These are phyloP conservation scores for Toxotes chatareus DNA, from an alignment of 2,113 vertebrate species.

Conservation along the genomic window DNA sequence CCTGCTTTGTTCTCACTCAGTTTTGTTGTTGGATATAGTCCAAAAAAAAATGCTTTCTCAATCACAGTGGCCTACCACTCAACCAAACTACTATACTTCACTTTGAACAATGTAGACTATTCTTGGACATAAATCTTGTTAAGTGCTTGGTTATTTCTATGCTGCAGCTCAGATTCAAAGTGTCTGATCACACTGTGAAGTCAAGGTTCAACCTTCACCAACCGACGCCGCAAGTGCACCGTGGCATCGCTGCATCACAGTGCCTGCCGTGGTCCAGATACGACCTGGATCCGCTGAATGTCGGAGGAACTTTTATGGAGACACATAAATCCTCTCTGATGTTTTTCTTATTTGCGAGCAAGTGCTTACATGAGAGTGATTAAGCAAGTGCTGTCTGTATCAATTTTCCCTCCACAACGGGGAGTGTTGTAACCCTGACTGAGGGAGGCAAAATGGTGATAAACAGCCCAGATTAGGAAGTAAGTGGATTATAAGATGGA, in stretches of 20 bases:
- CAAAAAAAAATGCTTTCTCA: not conserved
- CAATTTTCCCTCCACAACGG: conserved; percentile 7
- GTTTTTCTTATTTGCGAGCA: conserved; percentile 1
- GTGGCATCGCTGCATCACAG: not conserved
- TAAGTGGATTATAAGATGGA: conserved; percentile 45
- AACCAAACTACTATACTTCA: too few relatives aligned
- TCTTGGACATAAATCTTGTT: not conserved
- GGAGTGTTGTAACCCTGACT: conserved; percentile 22
- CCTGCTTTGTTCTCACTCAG: not conserved
- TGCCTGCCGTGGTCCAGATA: not conserved
- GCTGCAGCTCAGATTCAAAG: not conserved
- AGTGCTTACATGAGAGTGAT: conserved; percentile 46
- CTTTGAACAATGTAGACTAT: not conserved
- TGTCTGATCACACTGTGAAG: not conserved
- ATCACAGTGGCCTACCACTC: too few relatives aligned
- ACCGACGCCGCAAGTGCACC: not conserved
- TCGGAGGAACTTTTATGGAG: not conserved
- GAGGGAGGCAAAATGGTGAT: conserved; percentile 44
- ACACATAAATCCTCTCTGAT: conserved; percentile 12
- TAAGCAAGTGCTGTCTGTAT: conserved; percentile 32
- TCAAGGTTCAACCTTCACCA: not conserved
- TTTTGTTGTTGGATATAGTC: too few relatives aligned
- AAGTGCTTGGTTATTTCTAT: not conserved
- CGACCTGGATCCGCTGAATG: not conserved
- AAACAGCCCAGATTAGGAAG: conserved; percentile 44